Base-by-base conservation (phyloP, 2,797 vertebrate genomes). In the Alca torda region DNA sequence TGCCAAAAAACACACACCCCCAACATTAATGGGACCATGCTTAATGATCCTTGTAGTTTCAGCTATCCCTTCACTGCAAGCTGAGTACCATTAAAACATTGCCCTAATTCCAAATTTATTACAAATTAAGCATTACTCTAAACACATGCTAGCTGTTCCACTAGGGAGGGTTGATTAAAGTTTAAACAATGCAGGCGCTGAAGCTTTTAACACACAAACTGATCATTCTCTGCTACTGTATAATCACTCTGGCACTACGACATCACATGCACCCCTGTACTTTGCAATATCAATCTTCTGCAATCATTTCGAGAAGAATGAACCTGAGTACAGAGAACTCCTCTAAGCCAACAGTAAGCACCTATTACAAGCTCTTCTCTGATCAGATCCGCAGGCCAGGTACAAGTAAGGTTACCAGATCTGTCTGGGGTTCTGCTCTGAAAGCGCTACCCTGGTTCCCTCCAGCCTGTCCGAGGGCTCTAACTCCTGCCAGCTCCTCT, bases 121-220 rank as follows among this genome's bases (percentile, higher is more conserved):
- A 90, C 79, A 85, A 91, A 89, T 92, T 54, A 95, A 93, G 68
- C 26, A 87, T 84, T 87, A 86, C 33, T 89, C 72, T 83, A 91
- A 94, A 92, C 78, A 91, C 75, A 89, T 31, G 60, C 56, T 93
- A 73, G 68, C 56, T 87, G 39, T 73, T 93, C 87, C 80, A 74
- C 70, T 12, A 77, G 68, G 80, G 77, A 95, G 31, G 31, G 16
- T 30, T 76, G 78, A 91, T 80, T 86, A 68, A 94, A 90, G 70
- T 82, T 91, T 84, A 87, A 97, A 92, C 80, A 94, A 74, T 65
- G 45, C 45, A 78, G 53, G 43, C 10, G 1, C 53, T 68, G 64
- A 82, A 77, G 56, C 78, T 94, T 93, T 79, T 89, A 83, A 87
- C 43, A 76, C 51, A 76, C 30, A 84, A 35, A 51, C 33, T 33